phyloP scores from a whole-genome alignment of 2,113 vertebrate species.

The Lasiurus borealis region DNA sequence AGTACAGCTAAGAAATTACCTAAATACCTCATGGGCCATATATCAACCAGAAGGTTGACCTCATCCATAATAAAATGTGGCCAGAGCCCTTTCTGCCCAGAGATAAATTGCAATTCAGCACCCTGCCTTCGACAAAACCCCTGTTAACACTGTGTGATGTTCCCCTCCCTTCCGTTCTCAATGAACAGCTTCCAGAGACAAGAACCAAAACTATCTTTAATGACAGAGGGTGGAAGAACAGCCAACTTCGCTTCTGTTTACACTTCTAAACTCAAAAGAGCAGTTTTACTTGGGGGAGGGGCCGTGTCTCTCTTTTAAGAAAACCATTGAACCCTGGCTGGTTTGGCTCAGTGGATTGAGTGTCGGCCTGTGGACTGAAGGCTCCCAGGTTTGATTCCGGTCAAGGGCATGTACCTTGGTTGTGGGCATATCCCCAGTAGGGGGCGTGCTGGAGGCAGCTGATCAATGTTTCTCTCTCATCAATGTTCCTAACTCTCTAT shows the following conservation, averaged over 20 bases:
- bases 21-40: neutral
- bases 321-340: neutral
- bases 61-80: neutral
- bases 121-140: neutral
- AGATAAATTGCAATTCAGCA: neutral
- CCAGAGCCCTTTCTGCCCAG: neutral
- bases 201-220: neutral
- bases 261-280: neutral
- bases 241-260: neutral
- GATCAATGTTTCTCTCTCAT: no score
- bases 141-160: neutral
- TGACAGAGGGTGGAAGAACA: neutral
- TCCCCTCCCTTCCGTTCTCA: neutral
- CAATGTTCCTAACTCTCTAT: no score
- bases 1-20: neutral
- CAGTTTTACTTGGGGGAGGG: neutral
- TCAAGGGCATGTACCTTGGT: no score
- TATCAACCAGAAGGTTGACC: neutral
- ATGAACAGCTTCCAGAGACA: neutral
- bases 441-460: no score
- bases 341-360: no score
- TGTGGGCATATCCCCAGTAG: no score
- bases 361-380: no score
- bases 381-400: no score
- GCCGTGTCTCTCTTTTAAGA: neutral